Evolutionary conservation across 1,140 invertebrate genomes (phyloP), one percentile per base, ranked within the genome.

Genomic region (Caerostris darwini): DNA sequence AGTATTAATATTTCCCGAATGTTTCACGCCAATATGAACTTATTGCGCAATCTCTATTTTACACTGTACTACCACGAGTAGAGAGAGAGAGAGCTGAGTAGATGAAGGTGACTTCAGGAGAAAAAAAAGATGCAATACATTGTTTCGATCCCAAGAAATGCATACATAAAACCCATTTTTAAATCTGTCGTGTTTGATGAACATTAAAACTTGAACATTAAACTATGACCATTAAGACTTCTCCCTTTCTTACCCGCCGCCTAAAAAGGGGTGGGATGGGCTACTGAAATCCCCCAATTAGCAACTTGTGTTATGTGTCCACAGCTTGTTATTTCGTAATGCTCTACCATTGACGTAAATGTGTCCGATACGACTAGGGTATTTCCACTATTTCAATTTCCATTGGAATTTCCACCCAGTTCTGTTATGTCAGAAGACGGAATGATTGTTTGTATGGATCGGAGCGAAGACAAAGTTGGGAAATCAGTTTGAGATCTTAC

Each of bases 341-440:
- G 54, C n/a, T 81, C n/a, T 64, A 17, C 59, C 19, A 54, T 50
- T 88, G 59, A 88, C 86, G 86, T 88, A 88, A 57, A 53, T 88
- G 14, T 53, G 19, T 53, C 34, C 14, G 5, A 61, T 88, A 64
- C 58, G 34, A 64, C 53, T 10, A 85, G 83, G 83, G 83, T 58
- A 58, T 88, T 88, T 88, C 86, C 86, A 61, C 59, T 54, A 34
- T 88, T 88, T 88, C 86, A 88, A 50, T 17, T 64, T 17, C 19
- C 50, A 53, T 64, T 88, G 59, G 86, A 50, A 88, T 50, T 88
- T 64, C 59, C 86, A 19, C 10, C 8, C 34, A 64, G 53, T 57
- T 61, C 86, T 53, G 50, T 64, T 50, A 57, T 61, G 86, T 53
- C 86, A 19, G 57, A 34, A n/a, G 56, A n/a, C n/a, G 8, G 14